Base-by-base conservation (phyloP, 2,113 vertebrate genomes). In the Paraplagusia blochii region DNA sequence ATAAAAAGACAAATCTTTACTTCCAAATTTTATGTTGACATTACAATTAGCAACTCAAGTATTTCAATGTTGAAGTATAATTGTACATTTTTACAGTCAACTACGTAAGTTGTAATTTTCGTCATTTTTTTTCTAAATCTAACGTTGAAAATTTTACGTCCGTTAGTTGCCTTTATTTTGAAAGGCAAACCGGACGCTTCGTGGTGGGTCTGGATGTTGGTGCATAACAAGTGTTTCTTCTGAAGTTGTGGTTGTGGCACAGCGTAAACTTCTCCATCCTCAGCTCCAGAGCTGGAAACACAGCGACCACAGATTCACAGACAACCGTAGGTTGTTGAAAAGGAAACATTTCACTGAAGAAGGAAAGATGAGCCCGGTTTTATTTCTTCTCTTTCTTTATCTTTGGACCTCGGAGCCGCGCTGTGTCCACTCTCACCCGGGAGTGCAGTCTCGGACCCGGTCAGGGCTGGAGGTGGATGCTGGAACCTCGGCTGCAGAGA, bases 381-480 rank as follows among this genome's bases (percentile, higher is more conserved):
- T 49, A 49, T 69, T 58, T 14, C 1, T 87, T 10, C 7, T 85
- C 45, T 34, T 89, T 1, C 33, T 87, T 3, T 63, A 55, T 22
- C 18, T 85, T 43, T 57, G 75, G 33, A 38, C 62, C 9, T 61
- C 65, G 36, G 84, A 83, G 57, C 74, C 68, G 46, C 72, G 68
- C 15, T 52, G 55, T 2, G 53, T 64, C 17, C 42, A 5, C 51
- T 1, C 43, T 5, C 42, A 17, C 44, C 9, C 0, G 9, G 49
- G 22, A 45, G 2, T 19, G 38, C 50, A 13, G 16, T 0, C 34
- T 0, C 47, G 17, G 40, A 51, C 34, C 0, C 53, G 17, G 40
- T 50, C 57, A 3, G 16, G 4, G 29, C 38, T 8, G 29, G 33
- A 11, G 19, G 22, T 53, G 58, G 77, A 64, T 46, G 80, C 51